A percentile compares a stretch with the other conserved stretches of the same genome.
phyloP scores from a whole-genome alignment of 2,113 vertebrate species.

The Pitta sordida region DNA sequence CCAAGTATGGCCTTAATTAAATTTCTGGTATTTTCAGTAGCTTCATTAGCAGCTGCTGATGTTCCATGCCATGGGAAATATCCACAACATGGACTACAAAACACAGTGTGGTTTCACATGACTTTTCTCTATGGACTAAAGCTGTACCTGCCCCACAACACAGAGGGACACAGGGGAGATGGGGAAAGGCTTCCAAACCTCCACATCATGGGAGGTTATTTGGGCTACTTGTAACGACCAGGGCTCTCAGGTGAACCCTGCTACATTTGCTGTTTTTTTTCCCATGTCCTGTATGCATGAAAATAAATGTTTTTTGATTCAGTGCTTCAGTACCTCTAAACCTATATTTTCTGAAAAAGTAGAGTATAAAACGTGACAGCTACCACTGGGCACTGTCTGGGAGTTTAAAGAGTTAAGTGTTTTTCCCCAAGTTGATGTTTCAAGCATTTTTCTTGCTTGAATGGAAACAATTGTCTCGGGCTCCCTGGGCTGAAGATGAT shows the following conservation, averaged over 20 bases:
- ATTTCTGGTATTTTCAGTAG: background rate
- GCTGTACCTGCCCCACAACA: background rate
- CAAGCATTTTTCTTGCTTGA: constrained; percentile 9
- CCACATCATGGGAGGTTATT: background rate
- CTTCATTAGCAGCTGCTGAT: background rate
- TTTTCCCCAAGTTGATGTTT: background rate
- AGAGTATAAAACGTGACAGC: background rate
- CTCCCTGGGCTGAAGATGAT: constrained; percentile 15
- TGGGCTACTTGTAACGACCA: background rate
- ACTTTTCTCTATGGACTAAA: background rate
- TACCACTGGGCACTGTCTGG: background rate
- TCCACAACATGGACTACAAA: background rate
- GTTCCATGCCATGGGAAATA: background rate
- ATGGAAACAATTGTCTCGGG: background rate
- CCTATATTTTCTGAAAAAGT: background rate
- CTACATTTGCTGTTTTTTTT: background rate
- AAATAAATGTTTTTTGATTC: background rate
- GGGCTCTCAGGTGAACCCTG: background rate
- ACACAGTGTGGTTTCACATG: background rate
- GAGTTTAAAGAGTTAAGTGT: background rate
- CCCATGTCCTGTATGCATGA: fast-evolving
- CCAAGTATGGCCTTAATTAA: background rate
- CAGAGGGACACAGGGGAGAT: background rate
- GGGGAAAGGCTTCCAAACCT: background rate
- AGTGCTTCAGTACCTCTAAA: background rate